These are phyloP conservation scores for Thunnus maccoyii DNA, from an alignment of 2,113 vertebrate species.

Conservation along the genomic window DNA sequence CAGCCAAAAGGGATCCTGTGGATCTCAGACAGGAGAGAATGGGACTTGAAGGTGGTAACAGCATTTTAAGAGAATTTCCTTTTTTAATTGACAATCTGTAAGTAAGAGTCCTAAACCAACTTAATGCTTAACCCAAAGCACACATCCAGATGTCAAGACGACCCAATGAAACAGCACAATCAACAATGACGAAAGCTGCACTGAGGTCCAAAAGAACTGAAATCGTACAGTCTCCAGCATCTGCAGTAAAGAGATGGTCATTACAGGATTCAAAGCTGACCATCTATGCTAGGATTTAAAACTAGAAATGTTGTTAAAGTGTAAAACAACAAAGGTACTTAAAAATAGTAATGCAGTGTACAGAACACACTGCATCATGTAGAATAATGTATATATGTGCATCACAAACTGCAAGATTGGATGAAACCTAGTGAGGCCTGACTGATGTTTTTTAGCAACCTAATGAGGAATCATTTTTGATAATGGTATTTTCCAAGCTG, in stretches of 20 bases:
- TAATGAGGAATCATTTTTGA: no score
- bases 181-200: constrained; percentile 27
- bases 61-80: constrained; percentile 13
- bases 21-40: background rate
- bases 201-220: background rate
- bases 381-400: background rate
- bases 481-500: no score
- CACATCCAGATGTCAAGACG: constrained; percentile 38
- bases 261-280: background rate
- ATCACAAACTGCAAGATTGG: no score
- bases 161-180: constrained; percentile 45
- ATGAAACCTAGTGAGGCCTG: no score
- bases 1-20: constrained; percentile 12
- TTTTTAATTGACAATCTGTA: constrained; percentile 49
- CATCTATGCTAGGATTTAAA: constrained; percentile 24
- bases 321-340: background rate
- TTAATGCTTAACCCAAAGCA: constrained; percentile 39
- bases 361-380: background rate
- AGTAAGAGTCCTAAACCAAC: constrained; percentile 30
- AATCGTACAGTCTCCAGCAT: background rate
- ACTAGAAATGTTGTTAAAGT: constrained; percentile 12
- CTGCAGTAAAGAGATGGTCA: constrained; percentile 12
- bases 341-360: background rate
- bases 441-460: no score
- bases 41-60: constrained; percentile 25